Evolutionary conservation across 2,113 vertebrate species (phyloP).

Genomic region (Parotia lawesii): DNA sequence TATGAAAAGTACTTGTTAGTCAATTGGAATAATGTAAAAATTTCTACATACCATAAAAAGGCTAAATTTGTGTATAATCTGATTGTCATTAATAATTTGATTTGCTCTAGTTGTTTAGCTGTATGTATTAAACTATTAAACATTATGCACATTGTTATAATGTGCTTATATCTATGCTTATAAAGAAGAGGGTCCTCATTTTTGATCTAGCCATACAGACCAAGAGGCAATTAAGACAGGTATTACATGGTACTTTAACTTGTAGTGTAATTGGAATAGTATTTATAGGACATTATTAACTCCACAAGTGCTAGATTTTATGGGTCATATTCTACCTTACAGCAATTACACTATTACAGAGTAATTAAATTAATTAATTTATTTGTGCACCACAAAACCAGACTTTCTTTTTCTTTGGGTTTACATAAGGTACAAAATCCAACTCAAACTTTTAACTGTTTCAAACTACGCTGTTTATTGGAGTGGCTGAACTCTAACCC

Average conservation of each 20-base stretch:
- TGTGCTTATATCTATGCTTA: neutral
- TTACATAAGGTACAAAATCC: neutral
- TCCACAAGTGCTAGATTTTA: constrained; percentile 40
- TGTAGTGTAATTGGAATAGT: constrained; percentile 19
- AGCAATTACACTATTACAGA: constrained; percentile 48
- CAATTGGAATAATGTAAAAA: neutral
- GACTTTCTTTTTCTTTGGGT: neutral
- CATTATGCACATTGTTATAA: neutral
- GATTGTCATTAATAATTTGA: neutral
- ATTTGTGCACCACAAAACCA: constrained; percentile 21
- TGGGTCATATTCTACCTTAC: neutral
- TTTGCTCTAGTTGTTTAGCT: neutral
- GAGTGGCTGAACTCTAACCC: neutral
- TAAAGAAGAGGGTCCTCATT: constrained; percentile 21
- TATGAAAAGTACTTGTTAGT: neutral
- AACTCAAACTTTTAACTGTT: neutral
- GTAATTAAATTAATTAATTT: constrained; percentile 47
- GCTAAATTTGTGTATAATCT: neutral
- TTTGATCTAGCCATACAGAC: constrained; percentile 7
- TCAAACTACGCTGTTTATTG: neutral
- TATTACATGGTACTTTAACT: constrained; percentile 27
- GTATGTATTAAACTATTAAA: neutral
- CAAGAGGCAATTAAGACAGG: constrained; percentile 46
- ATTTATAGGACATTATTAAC: constrained; percentile 60
- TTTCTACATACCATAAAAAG: neutral